Evolutionary conservation across 2,113 vertebrate genomes (phyloP), one percentile per base, ranked within the genome.

Genomic region (Poeciliopsis occidentalis): DNA sequence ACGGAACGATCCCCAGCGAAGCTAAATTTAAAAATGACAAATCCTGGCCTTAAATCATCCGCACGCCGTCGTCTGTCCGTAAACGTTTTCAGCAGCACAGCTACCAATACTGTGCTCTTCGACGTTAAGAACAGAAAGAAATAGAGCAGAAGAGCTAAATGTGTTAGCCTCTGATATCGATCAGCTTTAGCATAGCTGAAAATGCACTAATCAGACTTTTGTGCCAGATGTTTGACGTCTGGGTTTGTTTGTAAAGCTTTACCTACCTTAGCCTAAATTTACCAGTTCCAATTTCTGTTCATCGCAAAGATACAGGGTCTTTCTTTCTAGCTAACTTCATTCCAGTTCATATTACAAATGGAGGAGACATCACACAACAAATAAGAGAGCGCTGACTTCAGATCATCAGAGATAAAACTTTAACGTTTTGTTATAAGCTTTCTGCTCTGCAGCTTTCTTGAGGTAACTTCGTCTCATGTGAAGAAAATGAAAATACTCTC

Each of bases 21-120:
- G 26, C 60, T 2, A 3, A 75, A 57, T 34, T 4, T 30, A 69
- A 41, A 63, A 75, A 80, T 71, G 69, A 64, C 29, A 34, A 75
- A 64, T 26, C 12, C 31, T 67, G 3, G 51, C 57, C 22, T 29
- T 30, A 17, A 2, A 26, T 15, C 8, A 8, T 62, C 11, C 44
- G 5, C 13, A 4, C 44, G 6, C 17, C 4, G 39, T 41, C 4
- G 39, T 41, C 44, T 47, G 13, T 47, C 15, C 1, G 17, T 47
- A 47, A 17, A 47, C 17, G 4, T 19, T 5, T 47, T 47, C 17
- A 47, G 12, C 15, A 47, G 44, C 13, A 19, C 44, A 17, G 44
- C 44, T 19, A 19, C 44, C 44, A 47, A 47, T n/a, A 47, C 17
- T 47, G 44, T n/a, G 19, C 44, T 17, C 44, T 47, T 47, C 44